A percentile compares a stretch with the other conserved stretches of the same genome.
phyloP scores from a whole-genome alignment of 2,113 vertebrate genomes.

The Laterallus jamaicensis region DNA sequence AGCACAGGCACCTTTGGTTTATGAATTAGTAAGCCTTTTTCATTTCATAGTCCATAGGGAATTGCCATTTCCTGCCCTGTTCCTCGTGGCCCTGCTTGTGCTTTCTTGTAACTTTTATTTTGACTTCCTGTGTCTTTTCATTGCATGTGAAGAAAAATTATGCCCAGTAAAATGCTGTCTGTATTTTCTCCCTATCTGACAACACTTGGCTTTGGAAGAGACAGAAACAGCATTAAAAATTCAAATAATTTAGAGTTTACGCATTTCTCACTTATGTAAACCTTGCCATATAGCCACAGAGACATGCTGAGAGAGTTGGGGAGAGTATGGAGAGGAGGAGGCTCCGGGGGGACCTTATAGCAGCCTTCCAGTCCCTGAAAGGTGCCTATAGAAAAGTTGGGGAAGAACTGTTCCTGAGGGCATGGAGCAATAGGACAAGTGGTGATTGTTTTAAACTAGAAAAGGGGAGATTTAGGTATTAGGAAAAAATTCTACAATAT shows the following conservation, averaged over 20 bases:
- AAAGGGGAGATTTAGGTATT: too few species aligned
- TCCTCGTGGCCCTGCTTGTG: neutral
- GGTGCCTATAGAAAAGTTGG: too few species aligned
- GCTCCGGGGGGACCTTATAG: too few species aligned
- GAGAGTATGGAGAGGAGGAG: too few species aligned
- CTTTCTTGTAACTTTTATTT: constrained; percentile 47
- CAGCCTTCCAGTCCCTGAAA: too few species aligned
- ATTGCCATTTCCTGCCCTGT: constrained; percentile 1
- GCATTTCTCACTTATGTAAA: neutral
- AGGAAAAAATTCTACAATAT: too few species aligned
- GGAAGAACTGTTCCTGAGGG: too few species aligned
- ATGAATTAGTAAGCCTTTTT: constrained; percentile 65
- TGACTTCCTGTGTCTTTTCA: constrained; percentile 24
- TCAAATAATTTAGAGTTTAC: neutral
- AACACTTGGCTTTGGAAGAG: neutral
- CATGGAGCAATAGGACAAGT: too few species aligned
- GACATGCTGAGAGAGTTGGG: neutral
- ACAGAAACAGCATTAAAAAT: neutral
- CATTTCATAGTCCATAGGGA: constrained; percentile 32
- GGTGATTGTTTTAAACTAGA: too few species aligned
- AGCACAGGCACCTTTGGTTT: constrained; percentile 39
- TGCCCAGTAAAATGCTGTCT: neutral
- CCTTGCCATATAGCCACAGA: neutral
- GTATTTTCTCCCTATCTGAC: neutral
- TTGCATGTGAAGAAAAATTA: constrained; percentile 13